These are phyloP conservation scores for Falcaria lacertinaria DNA, from an alignment of 2,888 invertebrate genomes.

Conservation along the genomic window DNA sequence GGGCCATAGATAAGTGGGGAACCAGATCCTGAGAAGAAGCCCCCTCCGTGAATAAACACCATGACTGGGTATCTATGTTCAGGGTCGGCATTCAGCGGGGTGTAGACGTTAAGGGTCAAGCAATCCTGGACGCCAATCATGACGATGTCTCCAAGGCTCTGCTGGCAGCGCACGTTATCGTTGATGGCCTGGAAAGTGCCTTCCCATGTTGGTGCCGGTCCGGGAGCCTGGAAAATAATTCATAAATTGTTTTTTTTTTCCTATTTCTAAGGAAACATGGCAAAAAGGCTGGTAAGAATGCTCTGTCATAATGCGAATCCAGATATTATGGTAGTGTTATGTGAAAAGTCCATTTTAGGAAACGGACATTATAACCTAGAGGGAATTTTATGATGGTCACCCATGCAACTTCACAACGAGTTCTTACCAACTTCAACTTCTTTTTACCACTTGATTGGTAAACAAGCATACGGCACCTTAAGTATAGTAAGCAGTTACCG, in stretches of 20 bases:
- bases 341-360: too few relatives aligned
- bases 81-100: constrained; percentile 32
- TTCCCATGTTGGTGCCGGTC: constrained; percentile 53
- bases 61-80: constrained; percentile 50
- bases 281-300: too few relatives aligned
- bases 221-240: constrained; percentile 53
- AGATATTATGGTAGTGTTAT: too few relatives aligned
- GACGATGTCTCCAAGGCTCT: constrained; percentile 25
- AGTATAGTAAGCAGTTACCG: too few relatives aligned
- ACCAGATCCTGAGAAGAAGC: constrained; percentile 52
- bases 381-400: too few relatives aligned
- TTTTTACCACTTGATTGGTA: too few relatives aligned
- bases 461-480: too few relatives aligned
- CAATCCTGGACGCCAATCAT: constrained; percentile 47
- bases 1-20: constrained; percentile 49
- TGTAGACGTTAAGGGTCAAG: constrained; percentile 51
- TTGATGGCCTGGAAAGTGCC: constrained; percentile 50
- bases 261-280: too few relatives aligned
- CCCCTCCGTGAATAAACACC: constrained; percentile 67
- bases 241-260: not conserved
- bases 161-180: constrained; percentile 49
- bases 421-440: too few relatives aligned
- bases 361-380: too few relatives aligned
- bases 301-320: too few relatives aligned
- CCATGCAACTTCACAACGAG: too few relatives aligned